Conservation (phyloP, 2,113 vertebrate genomes). For the Eretmochelys imbricata region DNA sequence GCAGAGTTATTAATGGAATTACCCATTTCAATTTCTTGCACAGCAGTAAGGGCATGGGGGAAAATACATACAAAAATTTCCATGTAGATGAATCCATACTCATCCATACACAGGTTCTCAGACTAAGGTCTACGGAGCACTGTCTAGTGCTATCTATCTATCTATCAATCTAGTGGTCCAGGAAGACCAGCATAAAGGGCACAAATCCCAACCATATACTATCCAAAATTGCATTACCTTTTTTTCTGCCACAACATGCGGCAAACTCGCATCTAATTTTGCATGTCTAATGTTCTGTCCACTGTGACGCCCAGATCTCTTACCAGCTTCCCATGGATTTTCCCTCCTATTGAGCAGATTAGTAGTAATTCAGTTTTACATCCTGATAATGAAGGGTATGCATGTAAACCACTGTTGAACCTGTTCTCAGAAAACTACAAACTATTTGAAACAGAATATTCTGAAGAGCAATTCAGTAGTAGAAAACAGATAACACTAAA, state of each 20-base stretch:
- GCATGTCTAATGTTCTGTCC: not conserved
- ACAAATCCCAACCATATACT: fast-evolving
- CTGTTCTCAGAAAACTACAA: slow-evolving; percentile 39
- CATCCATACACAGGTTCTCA: not conserved
- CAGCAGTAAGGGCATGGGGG: not conserved
- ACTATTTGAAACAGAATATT: slow-evolving; percentile 7
- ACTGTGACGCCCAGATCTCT: not conserved
- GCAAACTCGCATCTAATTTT: not conserved
- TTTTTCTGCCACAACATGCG: fast-evolving
- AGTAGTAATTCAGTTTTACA: slow-evolving; percentile 17
- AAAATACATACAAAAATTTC: not conserved
- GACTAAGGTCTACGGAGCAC: not conserved
- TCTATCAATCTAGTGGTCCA: fast-evolving
- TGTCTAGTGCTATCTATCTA: not conserved
- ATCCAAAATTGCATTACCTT: fast-evolving
- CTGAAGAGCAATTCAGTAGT: not conserved
- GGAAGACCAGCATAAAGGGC: not conserved
- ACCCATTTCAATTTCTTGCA: fast-evolving
- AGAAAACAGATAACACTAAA: slow-evolving; percentile 58
- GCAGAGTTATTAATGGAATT: slow-evolving; percentile 34
- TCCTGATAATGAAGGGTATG: not conserved
- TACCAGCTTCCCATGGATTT: not conserved
- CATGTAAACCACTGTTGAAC: not conserved
- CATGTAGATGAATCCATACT: not conserved
- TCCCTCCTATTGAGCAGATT: slow-evolving; percentile 27